A percentile compares a stretch with the other conserved stretches of the same genome.
phyloP scores from a whole-genome alignment of 37 sponge, comb jelly and placozoan species.

The Corticium candelabrum region DNA sequence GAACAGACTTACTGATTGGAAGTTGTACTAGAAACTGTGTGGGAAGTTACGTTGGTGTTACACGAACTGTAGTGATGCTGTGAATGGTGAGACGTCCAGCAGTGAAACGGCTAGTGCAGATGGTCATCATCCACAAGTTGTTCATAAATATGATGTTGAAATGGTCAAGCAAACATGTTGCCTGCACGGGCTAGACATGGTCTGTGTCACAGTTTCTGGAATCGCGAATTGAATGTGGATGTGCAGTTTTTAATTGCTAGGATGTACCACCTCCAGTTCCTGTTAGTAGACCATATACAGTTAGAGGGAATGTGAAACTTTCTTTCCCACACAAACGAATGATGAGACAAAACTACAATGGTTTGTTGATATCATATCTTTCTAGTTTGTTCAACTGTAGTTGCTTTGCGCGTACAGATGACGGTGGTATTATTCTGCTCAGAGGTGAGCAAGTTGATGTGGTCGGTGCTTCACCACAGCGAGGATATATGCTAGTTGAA shows the following conservation, averaged over 20 bases:
- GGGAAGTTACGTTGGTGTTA: no score
- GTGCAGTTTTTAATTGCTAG: not conserved
- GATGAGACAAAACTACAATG: slow-evolving; percentile 43
- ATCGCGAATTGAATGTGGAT: no score
- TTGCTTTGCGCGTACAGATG: not conserved
- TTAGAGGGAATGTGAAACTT: slow-evolving; percentile 62
- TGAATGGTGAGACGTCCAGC: no score
- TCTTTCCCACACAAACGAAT: slow-evolving; percentile 78
- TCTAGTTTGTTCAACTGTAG: not conserved
- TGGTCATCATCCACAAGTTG: no score
- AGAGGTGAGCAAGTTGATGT: slow-evolving; percentile 57
- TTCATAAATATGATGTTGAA: not conserved
- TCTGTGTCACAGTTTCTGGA: no score
- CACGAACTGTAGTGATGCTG: no score
- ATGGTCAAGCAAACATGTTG: not conserved
- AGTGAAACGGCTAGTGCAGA: no score
- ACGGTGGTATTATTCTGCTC: slow-evolving; percentile 2
- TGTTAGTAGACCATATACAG: slow-evolving; percentile 45
- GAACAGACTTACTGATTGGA: no score
- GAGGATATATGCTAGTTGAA: slow-evolving; percentile 67
- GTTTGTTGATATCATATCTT: not conserved
- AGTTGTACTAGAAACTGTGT: no score
- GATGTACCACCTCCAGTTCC: slow-evolving; percentile 7
- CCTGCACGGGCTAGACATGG: not conserved
- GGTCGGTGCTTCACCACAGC: slow-evolving; percentile 49